phyloP scores from a whole-genome alignment of 2,113 vertebrate species.

The Abramis brama region DNA sequence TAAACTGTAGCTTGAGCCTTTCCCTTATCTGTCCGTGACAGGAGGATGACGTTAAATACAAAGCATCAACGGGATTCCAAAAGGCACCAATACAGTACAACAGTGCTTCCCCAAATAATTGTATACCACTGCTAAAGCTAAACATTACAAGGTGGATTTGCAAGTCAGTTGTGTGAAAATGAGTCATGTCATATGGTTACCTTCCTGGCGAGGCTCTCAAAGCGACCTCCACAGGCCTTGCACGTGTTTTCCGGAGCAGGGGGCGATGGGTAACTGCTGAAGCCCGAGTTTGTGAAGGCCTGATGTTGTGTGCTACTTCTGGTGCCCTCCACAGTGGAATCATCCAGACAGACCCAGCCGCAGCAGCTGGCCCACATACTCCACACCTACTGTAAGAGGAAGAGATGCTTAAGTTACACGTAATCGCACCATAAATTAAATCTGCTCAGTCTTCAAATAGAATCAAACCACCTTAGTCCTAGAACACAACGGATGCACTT shows the following conservation, averaged over 20 bases:
- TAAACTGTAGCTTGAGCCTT: neutral
- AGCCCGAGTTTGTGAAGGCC: constrained; percentile 88
- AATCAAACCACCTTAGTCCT: neutral
- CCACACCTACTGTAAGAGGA: constrained; percentile 12
- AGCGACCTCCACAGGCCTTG: constrained; percentile 80
- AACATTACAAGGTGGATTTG: no score
- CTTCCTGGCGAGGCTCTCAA: constrained; percentile 77
- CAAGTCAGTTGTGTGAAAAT: neutral
- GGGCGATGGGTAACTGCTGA: constrained; percentile 84
- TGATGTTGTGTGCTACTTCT: constrained; percentile 65
- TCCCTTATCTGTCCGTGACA: neutral
- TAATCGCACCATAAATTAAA: neutral
- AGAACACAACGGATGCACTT: neutral
- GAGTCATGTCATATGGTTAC: constrained; percentile 67
- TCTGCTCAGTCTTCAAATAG: neutral
- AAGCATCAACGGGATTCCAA: neutral
- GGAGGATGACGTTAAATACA: neutral
- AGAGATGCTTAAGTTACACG: neutral
- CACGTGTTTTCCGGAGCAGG: constrained; percentile 78
- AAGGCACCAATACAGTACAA: neutral
- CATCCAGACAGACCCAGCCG: constrained; percentile 90
- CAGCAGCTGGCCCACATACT: constrained; percentile 93
- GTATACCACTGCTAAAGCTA: no score
- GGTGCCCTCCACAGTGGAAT: constrained; percentile 71
- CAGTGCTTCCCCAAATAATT: neutral